A percentile compares a stretch with the other conserved stretches of the same genome.
Evolutionary conservation across 2,113 vertebrate species (phyloP).

Genomic region (Anolis sagrei): DNA sequence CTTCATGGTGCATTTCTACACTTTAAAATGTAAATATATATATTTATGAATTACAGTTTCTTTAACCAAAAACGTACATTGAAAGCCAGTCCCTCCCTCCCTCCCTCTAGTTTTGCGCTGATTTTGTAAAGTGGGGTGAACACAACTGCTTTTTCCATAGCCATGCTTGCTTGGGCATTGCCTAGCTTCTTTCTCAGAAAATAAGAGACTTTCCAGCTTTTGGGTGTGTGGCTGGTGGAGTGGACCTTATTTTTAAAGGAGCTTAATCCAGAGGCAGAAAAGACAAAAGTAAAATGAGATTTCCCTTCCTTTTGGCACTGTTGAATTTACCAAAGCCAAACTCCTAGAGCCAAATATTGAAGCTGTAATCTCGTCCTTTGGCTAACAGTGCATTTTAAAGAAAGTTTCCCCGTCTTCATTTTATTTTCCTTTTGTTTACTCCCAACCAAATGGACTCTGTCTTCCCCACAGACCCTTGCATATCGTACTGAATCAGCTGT

Average conservation of each 20-base stretch:
- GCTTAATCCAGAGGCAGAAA: background rate
- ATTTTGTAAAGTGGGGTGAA: background rate
- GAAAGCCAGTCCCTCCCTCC: background rate
- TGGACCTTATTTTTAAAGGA: too few relatives aligned
- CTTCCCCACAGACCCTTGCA: constrained; percentile 27
- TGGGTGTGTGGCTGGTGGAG: background rate
- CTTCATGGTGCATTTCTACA: background rate
- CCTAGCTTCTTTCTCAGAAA: background rate
- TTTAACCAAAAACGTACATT: constrained; percentile 24
- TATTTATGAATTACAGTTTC: constrained; percentile 12
- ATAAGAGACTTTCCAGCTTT: background rate
- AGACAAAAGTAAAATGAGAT: background rate
- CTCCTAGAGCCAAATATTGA: constrained; percentile 58
- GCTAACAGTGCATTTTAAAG: constrained; percentile 23
- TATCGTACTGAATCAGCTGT: constrained; percentile 13
- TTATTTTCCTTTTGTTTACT: background rate
- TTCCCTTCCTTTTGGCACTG: background rate
- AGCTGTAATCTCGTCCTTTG: constrained; percentile 50
- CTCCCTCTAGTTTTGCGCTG: rapidly evolving
- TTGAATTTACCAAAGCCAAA: constrained; percentile 65
- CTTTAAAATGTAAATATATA: background rate
- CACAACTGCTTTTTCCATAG: background rate
- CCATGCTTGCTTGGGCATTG: background rate
- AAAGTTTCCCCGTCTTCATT: constrained; percentile 19
- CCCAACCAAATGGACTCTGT: background rate